Percentiles rank a stretch among this genome's conserved stretches.
These are phyloP conservation scores for Mamestra configurata DNA, from an alignment of 1,140 invertebrate species.

Conservation along the genomic window DNA sequence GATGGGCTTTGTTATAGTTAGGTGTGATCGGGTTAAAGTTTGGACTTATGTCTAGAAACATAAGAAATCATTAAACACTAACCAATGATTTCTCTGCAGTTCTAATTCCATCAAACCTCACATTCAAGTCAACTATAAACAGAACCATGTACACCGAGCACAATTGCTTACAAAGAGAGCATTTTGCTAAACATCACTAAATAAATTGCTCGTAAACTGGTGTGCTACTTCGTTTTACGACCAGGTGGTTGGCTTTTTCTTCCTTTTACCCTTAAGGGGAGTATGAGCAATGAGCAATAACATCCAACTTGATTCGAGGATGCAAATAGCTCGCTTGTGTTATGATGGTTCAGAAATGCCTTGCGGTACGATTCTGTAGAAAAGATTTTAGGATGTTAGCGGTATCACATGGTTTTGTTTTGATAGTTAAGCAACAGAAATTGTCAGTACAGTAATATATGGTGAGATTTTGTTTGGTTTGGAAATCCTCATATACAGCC, in stretches of 20 bases:
- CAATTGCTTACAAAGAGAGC: constrained; percentile 34
- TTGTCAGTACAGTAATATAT: no score
- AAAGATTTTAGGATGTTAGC: neutral
- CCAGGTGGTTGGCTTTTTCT: constrained; percentile 21
- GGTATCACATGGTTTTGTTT: neutral
- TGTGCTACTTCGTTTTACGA: constrained; percentile 29
- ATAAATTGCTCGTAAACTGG: constrained; percentile 33
- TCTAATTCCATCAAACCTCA: constrained; percentile 15
- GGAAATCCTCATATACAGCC: no score
- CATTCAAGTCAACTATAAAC: constrained; percentile 25
- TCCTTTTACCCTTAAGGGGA: constrained; percentile 5
- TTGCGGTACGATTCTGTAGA: neutral
- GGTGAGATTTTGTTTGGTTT: no score
- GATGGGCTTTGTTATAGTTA: no score
- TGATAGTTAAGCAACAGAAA: no score
- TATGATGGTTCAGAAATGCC: neutral
- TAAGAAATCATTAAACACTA: no score
- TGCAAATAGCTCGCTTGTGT: constrained; percentile 14
- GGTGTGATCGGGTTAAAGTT: no score
- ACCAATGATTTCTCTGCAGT: neutral
- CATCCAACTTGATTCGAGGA: constrained; percentile 4
- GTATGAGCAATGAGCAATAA: constrained; percentile 18
- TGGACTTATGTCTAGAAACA: no score
- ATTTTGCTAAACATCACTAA: constrained; percentile 35
- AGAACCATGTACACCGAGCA: constrained; percentile 1